These are phyloP conservation scores for Sisor rabdophorus DNA, from an alignment of 2,113 vertebrate genomes.

Conservation along the genomic window DNA sequence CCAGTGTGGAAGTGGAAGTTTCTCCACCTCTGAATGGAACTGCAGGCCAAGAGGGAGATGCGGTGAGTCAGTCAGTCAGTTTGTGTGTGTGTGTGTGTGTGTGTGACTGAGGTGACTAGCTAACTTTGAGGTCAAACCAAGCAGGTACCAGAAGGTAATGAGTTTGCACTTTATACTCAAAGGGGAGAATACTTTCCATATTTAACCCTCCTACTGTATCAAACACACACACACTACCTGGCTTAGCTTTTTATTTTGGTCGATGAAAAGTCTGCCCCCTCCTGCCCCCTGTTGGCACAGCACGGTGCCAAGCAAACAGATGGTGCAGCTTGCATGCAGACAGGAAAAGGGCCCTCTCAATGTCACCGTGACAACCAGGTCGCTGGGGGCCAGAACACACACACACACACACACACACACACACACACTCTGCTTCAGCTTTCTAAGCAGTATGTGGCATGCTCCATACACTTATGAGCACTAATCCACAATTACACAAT, in stretches of 20 bases:
- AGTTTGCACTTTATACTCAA: conserved; percentile 1
- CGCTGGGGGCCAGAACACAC: conserved; percentile 29
- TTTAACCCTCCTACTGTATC: conserved; percentile 55
- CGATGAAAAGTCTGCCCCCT: conserved; percentile 37
- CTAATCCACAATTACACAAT: too few species aligned
- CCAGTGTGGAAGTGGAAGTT: conserved; percentile 89
- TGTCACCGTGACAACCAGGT: conserved; percentile 46
- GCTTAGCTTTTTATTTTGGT: conserved; percentile 45
- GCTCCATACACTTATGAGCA: too few species aligned
- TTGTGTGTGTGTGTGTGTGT: conserved; percentile 2
- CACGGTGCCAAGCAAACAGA: conserved; percentile 56
- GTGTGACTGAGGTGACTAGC: not conserved
- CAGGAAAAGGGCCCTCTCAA: conserved; percentile 55
- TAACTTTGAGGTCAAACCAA: conserved; percentile 16
- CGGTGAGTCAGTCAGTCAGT: conserved; percentile 76
- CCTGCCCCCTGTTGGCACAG: conserved; percentile 50
- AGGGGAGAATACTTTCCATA: conserved; percentile 30
- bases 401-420: conserved; percentile 1
- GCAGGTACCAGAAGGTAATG: conserved; percentile 9
- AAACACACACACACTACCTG: conserved; percentile 42
- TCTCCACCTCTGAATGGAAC: conserved; percentile 86
- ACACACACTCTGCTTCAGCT: conserved; percentile 26
- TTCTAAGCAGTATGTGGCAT: not conserved
- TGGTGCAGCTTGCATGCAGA: conserved; percentile 48
- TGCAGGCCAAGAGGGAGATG: conserved; percentile 82